Evolutionary conservation across 2,797 vertebrate species (phyloP), one percentile per base, ranked within the genome.

Genomic region (Spinus olivaceus): DNA sequence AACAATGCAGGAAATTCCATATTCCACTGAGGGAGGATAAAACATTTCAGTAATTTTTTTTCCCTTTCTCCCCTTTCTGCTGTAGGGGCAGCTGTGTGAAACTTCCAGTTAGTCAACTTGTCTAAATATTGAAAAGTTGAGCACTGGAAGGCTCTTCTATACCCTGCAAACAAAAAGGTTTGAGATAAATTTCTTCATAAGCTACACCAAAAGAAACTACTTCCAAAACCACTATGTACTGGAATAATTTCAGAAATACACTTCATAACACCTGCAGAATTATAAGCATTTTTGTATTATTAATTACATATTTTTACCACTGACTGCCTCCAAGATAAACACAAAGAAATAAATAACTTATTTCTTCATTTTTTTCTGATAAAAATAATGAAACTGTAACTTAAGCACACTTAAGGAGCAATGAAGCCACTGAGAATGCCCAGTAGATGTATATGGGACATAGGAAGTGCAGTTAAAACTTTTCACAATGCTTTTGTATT

Each of bases 1-100:
- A 93, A 86, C 78, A 91, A 91, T 67, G 57, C 71, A 94, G 81
- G 76, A 91, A 95, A 89, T 90, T 78, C 84, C 64, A 80, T 73
- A 64, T 87, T 91, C 49, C 71, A 77, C 71, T 35, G 41, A 92
- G 54, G 61, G 37, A 95, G 53, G 72, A 88, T 49, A 76, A 94
- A 92, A 82, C 27, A 81, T 61, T 78, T 88, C 23, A 80, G 41
- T 25, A 35, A 42, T 35, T 33, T 57, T 64, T 64, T 39, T 21
- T 9, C 9, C 17, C 39, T 81, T 54, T 25, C 24, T 35, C 20
- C 20, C 32, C n/a, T 56, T 46, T 51, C 30, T 81, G 69, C 44
- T 77, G 56, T 22, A 64, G 20, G 9, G 21, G 33, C 64, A 90
- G 76, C 56, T 91, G 49, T 66, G 73, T 59, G 28, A 80, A 82